Evolutionary conservation across 1,140 invertebrate species (phyloP).

Genomic region (Arctopsyche grandis): DNA sequence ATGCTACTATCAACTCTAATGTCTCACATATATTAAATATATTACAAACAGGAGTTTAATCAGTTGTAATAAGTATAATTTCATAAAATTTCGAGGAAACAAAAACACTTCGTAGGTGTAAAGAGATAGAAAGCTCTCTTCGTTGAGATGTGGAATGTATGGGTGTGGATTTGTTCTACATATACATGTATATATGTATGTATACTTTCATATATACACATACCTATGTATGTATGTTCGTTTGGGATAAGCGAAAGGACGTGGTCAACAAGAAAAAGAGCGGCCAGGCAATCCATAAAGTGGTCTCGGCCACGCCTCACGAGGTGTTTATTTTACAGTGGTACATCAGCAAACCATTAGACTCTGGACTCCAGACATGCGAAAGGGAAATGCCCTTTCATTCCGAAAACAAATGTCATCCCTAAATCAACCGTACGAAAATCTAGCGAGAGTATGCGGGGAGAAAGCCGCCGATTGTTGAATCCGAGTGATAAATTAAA

Average conservation of each 20-base stretch:
- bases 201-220: background rate
- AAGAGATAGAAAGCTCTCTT: too few relatives aligned
- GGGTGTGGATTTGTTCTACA: background rate
- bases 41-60: too few relatives aligned
- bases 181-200: background rate
- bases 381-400: conserved; percentile 36
- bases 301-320: conserved; percentile 25
- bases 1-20: too few relatives aligned
- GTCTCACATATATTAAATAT: too few relatives aligned
- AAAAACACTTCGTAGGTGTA: too few relatives aligned
- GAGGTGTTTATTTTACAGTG: conserved; percentile 36
- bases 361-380: background rate
- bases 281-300: conserved; percentile 26
- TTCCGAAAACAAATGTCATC: conserved; percentile 43
- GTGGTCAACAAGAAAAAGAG: conserved; percentile 1
- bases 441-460: background rate
- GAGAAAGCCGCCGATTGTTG: too few relatives aligned
- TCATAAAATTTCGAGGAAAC: too few relatives aligned
- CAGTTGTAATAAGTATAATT: too few relatives aligned
- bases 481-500: too few relatives aligned
- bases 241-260: background rate
- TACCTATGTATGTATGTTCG: background rate
- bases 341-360: conserved; percentile 39
- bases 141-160: background rate
- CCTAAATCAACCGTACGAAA: conserved; percentile 38